These are phyloP conservation scores for Archaeoteleia sp. DNA, from an alignment of 2,888 invertebrate species.

Conservation along the genomic window DNA sequence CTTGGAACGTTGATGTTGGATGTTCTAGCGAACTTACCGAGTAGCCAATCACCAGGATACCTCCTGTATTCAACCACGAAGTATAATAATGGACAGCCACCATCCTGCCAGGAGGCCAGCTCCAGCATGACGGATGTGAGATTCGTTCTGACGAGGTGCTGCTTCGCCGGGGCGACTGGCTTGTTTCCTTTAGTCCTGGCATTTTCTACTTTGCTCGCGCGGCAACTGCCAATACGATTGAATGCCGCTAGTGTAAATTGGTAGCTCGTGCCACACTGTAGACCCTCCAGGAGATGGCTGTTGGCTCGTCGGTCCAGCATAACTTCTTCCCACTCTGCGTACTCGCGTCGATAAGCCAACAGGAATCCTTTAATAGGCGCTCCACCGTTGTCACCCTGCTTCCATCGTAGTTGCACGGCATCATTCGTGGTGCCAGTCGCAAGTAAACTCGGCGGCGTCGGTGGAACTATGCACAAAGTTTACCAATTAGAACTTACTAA, in stretches of 20 bases:
- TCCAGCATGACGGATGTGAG: constrained; percentile 73
- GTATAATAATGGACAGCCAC: constrained; percentile 73
- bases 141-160: constrained; percentile 70
- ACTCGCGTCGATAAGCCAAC: constrained; percentile 76
- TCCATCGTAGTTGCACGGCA: constrained; percentile 78
- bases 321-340: constrained; percentile 78
- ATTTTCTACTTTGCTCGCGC: constrained; percentile 71
- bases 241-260: constrained; percentile 73
- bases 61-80: constrained; percentile 74
- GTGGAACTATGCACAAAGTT: constrained; percentile 77
- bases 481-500: constrained; percentile 66
- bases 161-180: constrained; percentile 70
- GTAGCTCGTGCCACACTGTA: constrained; percentile 73
- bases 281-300: constrained; percentile 70
- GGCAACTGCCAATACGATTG: constrained; percentile 74
- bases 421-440: constrained; percentile 76
- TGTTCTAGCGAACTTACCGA: constrained; percentile 63
- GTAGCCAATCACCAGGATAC: constrained; percentile 69
- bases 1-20: too few species aligned
- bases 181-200: constrained; percentile 74
- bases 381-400: constrained; percentile 77
- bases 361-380: constrained; percentile 77
- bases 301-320: constrained; percentile 75
- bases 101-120: constrained; percentile 73
- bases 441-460: constrained; percentile 77